Conservation (phyloP, 2,888 invertebrate genomes). For the Idaea aversata region DNA sequence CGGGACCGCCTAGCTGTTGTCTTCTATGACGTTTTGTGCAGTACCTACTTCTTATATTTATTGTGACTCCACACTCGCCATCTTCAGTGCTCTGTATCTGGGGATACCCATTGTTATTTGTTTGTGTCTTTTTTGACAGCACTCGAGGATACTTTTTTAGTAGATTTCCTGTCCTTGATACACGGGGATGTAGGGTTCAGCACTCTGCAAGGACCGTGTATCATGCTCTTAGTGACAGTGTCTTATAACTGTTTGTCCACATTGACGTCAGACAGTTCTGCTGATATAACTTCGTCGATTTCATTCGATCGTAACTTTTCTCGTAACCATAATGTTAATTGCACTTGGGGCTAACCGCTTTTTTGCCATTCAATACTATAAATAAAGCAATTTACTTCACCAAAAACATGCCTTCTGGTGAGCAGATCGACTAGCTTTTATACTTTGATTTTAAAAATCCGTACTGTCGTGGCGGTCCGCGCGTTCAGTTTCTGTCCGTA, state of each 20-base stretch:
- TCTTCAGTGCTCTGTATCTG: too few species aligned
- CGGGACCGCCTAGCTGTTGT: too few species aligned
- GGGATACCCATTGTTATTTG: too few species aligned
- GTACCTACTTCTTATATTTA: too few species aligned
- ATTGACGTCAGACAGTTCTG: slow-evolving; percentile 31
- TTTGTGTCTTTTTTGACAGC: slow-evolving; percentile 29
- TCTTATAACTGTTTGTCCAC: slow-evolving; percentile 23
- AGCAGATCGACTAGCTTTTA: slow-evolving; percentile 27
- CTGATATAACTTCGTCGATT: slow-evolving; percentile 31
- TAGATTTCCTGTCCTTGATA: slow-evolving; percentile 30
- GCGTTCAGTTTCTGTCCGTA: slow-evolving; percentile 33
- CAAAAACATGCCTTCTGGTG: slow-evolving; percentile 30
- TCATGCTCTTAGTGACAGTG: slow-evolving; percentile 32
- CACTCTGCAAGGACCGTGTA: slow-evolving; percentile 35
- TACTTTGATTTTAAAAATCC: slow-evolving; percentile 34
- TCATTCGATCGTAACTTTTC: slow-evolving; percentile 24
- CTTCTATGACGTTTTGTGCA: too few species aligned
- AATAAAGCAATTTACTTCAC: slow-evolving; percentile 28
- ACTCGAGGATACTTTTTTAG: slow-evolving; percentile 31
- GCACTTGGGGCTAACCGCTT: slow-evolving; percentile 28
- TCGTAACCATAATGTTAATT: slow-evolving; percentile 29
- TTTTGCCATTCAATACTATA: slow-evolving; percentile 33
- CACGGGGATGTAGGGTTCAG: slow-evolving; percentile 27
- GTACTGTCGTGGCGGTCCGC: slow-evolving; percentile 37
- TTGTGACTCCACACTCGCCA: too few species aligned